Evolutionary conservation across 2,888 invertebrate species (phyloP).

Genomic region (Spisula subtruncata): DNA sequence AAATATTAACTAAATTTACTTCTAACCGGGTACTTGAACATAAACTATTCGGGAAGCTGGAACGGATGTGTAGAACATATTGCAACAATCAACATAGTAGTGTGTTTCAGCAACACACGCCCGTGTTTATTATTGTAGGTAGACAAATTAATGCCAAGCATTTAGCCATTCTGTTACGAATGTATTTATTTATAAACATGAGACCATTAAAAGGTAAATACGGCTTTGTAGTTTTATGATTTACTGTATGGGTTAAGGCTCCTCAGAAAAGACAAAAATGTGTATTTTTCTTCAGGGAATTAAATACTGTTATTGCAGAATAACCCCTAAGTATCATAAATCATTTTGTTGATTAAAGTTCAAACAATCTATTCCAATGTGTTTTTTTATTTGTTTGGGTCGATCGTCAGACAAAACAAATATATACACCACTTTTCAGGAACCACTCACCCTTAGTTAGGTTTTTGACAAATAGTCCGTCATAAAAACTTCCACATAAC

Average conservation of each 20-base stretch:
- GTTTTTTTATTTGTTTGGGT: no score
- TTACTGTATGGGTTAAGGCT: not conserved
- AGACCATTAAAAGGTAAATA: not conserved
- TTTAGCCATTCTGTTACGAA: not conserved
- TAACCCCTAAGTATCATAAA: no score
- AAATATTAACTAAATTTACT: not conserved
- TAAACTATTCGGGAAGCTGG: not conserved
- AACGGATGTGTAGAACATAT: not conserved
- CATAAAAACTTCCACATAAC: no score
- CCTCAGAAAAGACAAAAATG: not conserved
- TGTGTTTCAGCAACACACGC: not conserved
- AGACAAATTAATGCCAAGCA: not conserved
- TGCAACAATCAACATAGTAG: not conserved
- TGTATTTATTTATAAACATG: not conserved
- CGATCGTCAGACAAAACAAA: no score
- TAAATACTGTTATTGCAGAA: no score
- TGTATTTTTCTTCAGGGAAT: no score
- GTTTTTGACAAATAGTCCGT: no score
- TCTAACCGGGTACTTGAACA: not conserved
- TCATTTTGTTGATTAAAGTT: no score
- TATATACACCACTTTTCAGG: no score
- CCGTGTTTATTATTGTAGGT: not conserved
- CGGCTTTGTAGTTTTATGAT: not conserved
- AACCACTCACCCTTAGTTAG: no score
- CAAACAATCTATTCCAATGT: no score